Evolutionary conservation across 2,113 vertebrate species (phyloP).

Genomic region (Eptesicus fuscus): DNA sequence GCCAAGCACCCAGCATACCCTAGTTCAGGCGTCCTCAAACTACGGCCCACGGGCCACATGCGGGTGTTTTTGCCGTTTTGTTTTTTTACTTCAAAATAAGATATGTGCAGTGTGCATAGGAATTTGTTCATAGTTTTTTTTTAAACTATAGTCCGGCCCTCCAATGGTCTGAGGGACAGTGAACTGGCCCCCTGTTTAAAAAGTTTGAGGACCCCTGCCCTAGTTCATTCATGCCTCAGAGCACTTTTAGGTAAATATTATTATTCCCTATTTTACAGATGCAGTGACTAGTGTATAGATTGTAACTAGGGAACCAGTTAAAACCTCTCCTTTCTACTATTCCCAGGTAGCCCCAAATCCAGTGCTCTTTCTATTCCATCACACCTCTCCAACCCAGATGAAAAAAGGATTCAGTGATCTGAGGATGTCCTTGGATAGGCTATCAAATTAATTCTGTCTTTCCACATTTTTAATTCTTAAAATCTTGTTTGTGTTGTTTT

Average conservation of each 20-base stretch:
- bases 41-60: no score
- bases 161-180: no score
- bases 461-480: background rate
- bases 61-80: no score
- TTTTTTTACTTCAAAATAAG: no score
- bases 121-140: no score
- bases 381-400: background rate
- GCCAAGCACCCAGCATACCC: background rate
- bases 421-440: background rate
- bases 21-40: no score
- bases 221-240: background rate
- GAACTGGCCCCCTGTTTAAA: no score
- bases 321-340: background rate
- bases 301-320: background rate
- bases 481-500: background rate
- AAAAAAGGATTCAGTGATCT: background rate
- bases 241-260: background rate
- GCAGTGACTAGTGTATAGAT: background rate
- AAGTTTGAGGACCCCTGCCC: no score
- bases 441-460: background rate
- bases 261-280: background rate
- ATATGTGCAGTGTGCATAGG: no score
- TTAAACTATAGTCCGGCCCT: no score
- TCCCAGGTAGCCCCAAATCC: background rate
- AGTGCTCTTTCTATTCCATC: background rate